Evolutionary conservation across 1,140 invertebrate genomes (phyloP), one percentile per base, ranked within the genome.

Genomic region (Littorina saxatilis): DNA sequence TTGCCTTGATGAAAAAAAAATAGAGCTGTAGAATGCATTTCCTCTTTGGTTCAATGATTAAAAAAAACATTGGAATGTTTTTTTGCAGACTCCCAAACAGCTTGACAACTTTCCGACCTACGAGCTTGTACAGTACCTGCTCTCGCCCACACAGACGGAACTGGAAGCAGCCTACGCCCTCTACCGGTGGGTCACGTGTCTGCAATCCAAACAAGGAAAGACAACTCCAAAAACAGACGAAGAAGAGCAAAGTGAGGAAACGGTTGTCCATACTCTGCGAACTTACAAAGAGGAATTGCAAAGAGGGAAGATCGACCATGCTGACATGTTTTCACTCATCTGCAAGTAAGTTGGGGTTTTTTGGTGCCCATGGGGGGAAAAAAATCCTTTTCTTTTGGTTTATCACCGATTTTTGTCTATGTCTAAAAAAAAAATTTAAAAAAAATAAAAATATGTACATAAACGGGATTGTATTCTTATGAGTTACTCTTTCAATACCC

Each of bases 131-230:
- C 40, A 73, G 40, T 73, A 73, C 27, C 70, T 73, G 3, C 4
- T 32, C 3, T 3, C 23, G 17, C 40, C 70, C 23, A 32, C 70
- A 3, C 40, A n/a, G n/a, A 73, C 70, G 43, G 70, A 73, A 52
- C 27, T 52, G 43, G 70, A 73, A 35, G 29, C 27, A 29, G 40
- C 70, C 17, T 73, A 73, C 43, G 70, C 37, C 70, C 32, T 73
- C 27, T 73, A 43, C 40, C 39, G 70, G 3, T 73, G 70, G 70
- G 70, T 73, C 70, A 73, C 70, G 70, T 73, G 70, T 20, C 70
- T 43, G n/a, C 2, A 32, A 3, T 39, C 50, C 11, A 73, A 39
- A 3, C 40, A 47, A 47, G 43, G 43, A n/a, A 0, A 73, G 27
- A 39, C 40, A 27, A 52, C 70, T 29, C 1, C 39, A 1, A 7